Evolutionary conservation across 2,113 vertebrate species (phyloP), one percentile per base, ranked within the genome.

Genomic region (Brachyhypopomus gauderio): DNA sequence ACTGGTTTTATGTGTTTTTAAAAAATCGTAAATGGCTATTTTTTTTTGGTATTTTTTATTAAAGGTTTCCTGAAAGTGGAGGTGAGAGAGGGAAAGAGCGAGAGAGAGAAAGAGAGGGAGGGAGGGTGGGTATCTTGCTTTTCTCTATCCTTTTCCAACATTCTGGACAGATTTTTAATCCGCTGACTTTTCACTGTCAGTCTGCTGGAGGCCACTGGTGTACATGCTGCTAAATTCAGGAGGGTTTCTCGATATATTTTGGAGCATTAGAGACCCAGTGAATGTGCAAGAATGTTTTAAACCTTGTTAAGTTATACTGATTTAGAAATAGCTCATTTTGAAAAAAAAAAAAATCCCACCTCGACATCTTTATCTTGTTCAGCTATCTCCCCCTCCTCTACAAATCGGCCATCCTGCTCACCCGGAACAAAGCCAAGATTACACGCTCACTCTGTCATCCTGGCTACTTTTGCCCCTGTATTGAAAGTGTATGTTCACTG

Each of bases 141-240:
- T 85, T 78, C 64, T 52, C 75, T 81, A 59, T 87, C 82, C 69
- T 79, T 78, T 82, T 85, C n/a, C 83, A 79, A 77, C 84, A 76
- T 64, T 81, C 70, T n/a, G 84, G 83, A 78, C 72, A 72, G 74
- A 58, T 62, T 69, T 86, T 85, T 86, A 78, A 83, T 72, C 45
- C 74, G 38, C 27, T 72, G 55, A 78, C 69, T 86, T 76, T 83
- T 48, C 23, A 41, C 16, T 23, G 79, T n/a, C n/a, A 80, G 79
- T 85, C 75, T 59, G 66, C 38, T 64, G 77, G 20, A 64, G 80
- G 64, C 60, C 82, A 84, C 82, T 72, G 41, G 75, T 36, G 73
- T 52, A 77, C 76, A 64, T 75, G 41, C 77, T 36, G 72, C 64
- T 66, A 72, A 67, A 71, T 75, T 69, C 60, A 75, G 45, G 41